Base-by-base conservation (phyloP, 2,797 vertebrate species). In the Eulemur coronatus region DNA sequence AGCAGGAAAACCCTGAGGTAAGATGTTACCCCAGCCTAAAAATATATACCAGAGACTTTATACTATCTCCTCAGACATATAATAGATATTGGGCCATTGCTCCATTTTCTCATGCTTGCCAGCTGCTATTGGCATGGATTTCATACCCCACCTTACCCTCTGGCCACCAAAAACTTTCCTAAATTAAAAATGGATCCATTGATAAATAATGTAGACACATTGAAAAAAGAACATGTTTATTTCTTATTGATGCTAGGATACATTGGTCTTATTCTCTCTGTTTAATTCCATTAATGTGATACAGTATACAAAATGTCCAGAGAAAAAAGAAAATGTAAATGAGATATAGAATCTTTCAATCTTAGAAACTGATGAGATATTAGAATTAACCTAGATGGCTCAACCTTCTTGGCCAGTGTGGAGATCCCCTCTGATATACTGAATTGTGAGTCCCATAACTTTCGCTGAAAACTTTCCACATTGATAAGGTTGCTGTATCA, bases 181-280 rank as follows among this genome's bases (percentile, higher is more conserved):
- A 80, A 72, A 93, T 95, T 93, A 95, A 95, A 97, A 91, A 91
- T 84, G n/a, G 67, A 94, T 65, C 22, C 69, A 67, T 90, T 84
- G 82, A 81, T 93, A 91, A 93, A 94, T 92, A 97, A 96, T 95
- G 61, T 81, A 91, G 35, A 63, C 28, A 46, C 26, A 63, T 11
- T 30, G 59, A 48, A 73, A 86, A 85, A 69, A 61, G 38, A 89
- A 4, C 46, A 67, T 48, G 52, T 38, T 95, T 35, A 85, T 91
- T 94, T 24, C 33, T 96, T 91, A 78, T 86, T 89, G 73, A 97
- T 70, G 52, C 24, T 33, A 52, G 46, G 35, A 75, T 28, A 84
- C 75, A 48, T 76, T 80, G 76, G 35, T 76, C 30, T 63, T 94
- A 63, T 22, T 93, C 57, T 95, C 95, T 84, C 50, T 94, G 38